Evolutionary conservation across 2,113 vertebrate species (phyloP), one percentile per base, ranked within the genome.

Genomic region (Verasper variegatus): DNA sequence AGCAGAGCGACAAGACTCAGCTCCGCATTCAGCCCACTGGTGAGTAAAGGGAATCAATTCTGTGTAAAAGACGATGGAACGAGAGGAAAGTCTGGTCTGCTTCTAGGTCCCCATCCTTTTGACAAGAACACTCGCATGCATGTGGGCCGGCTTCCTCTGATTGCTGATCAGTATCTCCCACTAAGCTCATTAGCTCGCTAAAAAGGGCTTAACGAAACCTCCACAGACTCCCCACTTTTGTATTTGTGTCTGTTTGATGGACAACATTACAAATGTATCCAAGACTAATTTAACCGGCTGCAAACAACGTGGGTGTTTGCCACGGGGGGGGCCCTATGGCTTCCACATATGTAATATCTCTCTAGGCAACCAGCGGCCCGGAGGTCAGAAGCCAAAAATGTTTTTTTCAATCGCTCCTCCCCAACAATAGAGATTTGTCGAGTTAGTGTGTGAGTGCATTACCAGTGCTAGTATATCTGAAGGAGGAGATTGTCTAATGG

Each of bases 1-100:
- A 98, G 86, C 96, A 96, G 79, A 97, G 97, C 0, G 95, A 97
- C 76, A 96, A 96, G 3, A 93, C 96, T 1, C 82, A 94, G n/a
- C 93, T 99, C 89, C 97, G 94, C 8, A 91, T 99, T 79, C 96
- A 99, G 92, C 96, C 97, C 79, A 97, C 97, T 0, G 97, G 98
- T 99, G 89, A 93, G 76, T 68, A 7, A 18, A 60, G 15, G 40
- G 42, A 26, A 60, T 17, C 7, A 37, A 76, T 60, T 70, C 20
- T 78, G 60, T 70, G 54, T 3, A 59, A 84, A 74, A 60, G 11
- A 13, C 24, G 35, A 24, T 20, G 12, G 57, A 7, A 27, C 0
- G 12, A 37, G 51, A 52, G 24, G 68, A 68, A 81, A 82, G 61
- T 59, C 59, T 49, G 26, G 74, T 82, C 23, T 63, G 17, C 62